phyloP scores from a whole-genome alignment of 2,888 invertebrate genomes.

The Hyppa rectilinea region DNA sequence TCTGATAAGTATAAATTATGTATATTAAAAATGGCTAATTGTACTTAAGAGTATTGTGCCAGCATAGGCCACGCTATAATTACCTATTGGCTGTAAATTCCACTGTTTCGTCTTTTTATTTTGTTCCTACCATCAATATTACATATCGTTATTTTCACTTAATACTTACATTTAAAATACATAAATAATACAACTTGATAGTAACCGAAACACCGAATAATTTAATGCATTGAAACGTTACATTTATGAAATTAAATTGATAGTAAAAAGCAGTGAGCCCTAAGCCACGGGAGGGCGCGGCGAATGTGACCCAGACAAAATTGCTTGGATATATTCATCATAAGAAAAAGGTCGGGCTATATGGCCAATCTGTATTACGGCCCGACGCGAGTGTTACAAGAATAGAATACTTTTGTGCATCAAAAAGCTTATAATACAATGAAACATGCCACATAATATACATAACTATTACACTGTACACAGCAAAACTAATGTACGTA shows the following conservation, averaged over 20 bases:
- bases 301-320: not conserved
- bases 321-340: conserved; percentile 1
- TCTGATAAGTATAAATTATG: conserved; percentile 64
- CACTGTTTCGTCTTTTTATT: conserved; percentile 72
- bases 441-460: conserved; percentile 82
- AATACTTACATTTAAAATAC: conserved; percentile 80
- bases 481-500: conserved; percentile 79
- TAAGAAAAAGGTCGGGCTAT: conserved; percentile 21
- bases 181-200: conserved; percentile 79
- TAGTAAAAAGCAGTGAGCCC: conserved; percentile 50
- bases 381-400: conserved; percentile 55
- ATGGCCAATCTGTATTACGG: conserved; percentile 22
- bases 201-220: conserved; percentile 73
- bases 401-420: conserved; percentile 80
- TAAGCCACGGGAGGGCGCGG: not conserved
- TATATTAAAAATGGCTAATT: conserved; percentile 68
- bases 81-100: conserved; percentile 76
- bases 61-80: conserved; percentile 60
- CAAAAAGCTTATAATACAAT: conserved; percentile 80
- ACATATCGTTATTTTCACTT: conserved; percentile 76
- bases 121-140: conserved; percentile 75
- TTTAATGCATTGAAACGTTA: conserved; percentile 72
- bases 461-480: conserved; percentile 80
- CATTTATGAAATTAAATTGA: conserved; percentile 63
- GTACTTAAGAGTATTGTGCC: conserved; percentile 70